These are phyloP conservation scores for Eristalis pertinax DNA, from an alignment of 2,888 invertebrate species.

Conservation along the genomic window DNA sequence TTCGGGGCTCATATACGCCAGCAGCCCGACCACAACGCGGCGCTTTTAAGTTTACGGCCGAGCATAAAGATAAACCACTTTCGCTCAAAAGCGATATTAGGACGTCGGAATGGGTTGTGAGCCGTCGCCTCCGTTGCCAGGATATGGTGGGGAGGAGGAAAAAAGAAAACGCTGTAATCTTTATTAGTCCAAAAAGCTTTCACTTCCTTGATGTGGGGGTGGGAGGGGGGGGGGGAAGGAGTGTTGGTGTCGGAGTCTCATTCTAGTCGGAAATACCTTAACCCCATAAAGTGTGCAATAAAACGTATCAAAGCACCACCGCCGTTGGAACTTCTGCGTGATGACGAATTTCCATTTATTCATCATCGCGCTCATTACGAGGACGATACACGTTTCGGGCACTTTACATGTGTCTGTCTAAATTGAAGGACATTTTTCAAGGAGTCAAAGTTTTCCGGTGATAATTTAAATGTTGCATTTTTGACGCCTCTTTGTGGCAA, in stretches of 20 bases:
- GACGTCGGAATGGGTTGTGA: constrained; percentile 17
- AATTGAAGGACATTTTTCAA: constrained; percentile 45
- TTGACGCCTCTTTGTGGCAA: constrained; percentile 1
- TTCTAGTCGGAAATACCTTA: constrained; percentile 24
- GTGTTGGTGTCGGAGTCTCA: neutral
- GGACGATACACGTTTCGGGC: neutral
- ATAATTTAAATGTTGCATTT: constrained; percentile 19
- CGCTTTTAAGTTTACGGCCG: constrained; percentile 28
- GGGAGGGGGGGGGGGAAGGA: neutral
- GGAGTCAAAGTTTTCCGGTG: constrained; percentile 6
- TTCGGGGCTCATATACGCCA: neutral
- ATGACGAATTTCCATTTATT: constrained; percentile 58
- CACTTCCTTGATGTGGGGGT: neutral
- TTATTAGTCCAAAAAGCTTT: constrained; percentile 51
- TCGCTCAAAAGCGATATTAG: constrained; percentile 40
- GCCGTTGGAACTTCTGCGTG: constrained; percentile 17
- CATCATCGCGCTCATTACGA: constrained; percentile 52
- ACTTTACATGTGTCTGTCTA: constrained; percentile 18
- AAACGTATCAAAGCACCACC: constrained; percentile 44
- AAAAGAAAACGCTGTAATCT: constrained; percentile 40
- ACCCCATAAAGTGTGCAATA: constrained; percentile 53
- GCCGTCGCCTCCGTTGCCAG: neutral
- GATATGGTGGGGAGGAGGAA: neutral
- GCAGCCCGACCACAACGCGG: neutral
- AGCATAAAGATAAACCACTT: constrained; percentile 57